phyloP scores from a whole-genome alignment of 2,797 vertebrate genomes.

The Mallotus villosus region DNA sequence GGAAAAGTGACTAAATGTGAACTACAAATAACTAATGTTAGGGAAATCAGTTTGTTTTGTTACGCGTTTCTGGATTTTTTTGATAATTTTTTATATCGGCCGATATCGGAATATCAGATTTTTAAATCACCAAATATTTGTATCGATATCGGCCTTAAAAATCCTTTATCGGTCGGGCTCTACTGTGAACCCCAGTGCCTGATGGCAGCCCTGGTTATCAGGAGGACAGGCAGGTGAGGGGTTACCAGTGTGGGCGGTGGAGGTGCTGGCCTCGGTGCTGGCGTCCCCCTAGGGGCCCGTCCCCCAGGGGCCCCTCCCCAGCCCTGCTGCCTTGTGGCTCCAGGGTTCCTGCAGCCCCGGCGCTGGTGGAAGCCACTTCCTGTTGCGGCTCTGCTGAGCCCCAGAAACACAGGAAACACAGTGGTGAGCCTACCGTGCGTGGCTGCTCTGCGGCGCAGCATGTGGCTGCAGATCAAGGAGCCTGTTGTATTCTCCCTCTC shows the following conservation, averaged over 20 bases:
- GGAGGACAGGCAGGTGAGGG: not conserved
- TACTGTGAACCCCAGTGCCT: not conserved
- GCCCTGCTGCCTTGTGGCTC: conserved; percentile 33
- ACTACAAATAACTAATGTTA: no score
- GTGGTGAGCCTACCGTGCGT: not conserved
- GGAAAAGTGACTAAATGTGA: no score
- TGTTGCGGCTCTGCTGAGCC: conserved; percentile 45
- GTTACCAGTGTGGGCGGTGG: conserved; percentile 60
- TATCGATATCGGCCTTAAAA: no score
- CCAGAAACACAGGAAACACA: conserved; percentile 12
- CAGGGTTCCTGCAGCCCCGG: conserved; percentile 25
- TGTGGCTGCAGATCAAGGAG: no score
- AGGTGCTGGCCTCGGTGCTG: conserved; percentile 43
- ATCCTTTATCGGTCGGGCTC: no score
- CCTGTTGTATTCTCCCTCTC: no score
- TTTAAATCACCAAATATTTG: no score
- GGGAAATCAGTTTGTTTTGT: no score
- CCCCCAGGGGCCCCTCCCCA: conserved; percentile 40
- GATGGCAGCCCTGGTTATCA: not conserved
- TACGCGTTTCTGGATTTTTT: no score
- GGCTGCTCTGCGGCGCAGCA: no score
- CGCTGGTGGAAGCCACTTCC: conserved; percentile 62
- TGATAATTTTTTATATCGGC: no score
- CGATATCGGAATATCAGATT: no score
- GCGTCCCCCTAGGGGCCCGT: conserved; percentile 42